Conservation (phyloP, 2,797 vertebrate genomes). For the Sternarchorhynchus goeldii region DNA sequence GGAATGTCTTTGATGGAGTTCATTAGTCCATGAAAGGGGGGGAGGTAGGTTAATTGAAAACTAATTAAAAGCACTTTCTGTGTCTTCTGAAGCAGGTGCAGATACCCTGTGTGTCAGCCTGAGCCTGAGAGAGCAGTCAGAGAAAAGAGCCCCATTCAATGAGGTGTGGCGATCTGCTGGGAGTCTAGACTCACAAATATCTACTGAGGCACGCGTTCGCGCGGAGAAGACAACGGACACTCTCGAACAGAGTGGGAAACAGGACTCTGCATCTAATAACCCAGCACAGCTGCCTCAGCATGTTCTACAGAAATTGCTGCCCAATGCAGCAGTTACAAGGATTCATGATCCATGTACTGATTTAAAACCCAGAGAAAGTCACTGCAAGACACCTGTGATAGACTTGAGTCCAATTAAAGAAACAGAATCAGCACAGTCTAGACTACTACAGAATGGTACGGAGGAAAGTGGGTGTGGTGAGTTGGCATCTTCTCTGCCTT, state of each 20-base stretch:
- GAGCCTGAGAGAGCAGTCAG: slow-evolving; percentile 51
- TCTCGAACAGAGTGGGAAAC: slow-evolving; percentile 34
- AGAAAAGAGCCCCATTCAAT: slow-evolving; percentile 32
- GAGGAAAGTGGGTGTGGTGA: slow-evolving; percentile 11
- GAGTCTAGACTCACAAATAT: slow-evolving; percentile 29
- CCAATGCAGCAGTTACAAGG: slow-evolving; percentile 12
- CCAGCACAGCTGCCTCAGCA: slow-evolving; percentile 37
- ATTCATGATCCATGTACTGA: slow-evolving; percentile 30
- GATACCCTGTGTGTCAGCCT: slow-evolving; percentile 52
- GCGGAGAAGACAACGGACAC: slow-evolving; percentile 24
- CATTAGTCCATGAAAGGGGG: neutral
- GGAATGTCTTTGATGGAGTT: neutral
- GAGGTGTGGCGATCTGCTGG: slow-evolving; percentile 48
- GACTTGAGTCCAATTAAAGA: slow-evolving; percentile 43
- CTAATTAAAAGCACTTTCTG: neutral
- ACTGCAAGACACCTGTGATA: slow-evolving; percentile 21
- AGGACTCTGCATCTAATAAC: slow-evolving; percentile 26
- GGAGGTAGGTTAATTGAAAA: neutral
- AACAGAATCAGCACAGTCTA: slow-evolving; percentile 37
- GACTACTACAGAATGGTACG: slow-evolving; percentile 4
- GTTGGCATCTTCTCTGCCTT: slow-evolving; percentile 36
- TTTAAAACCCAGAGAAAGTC: slow-evolving; percentile 34
- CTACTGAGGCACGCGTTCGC: slow-evolving; percentile 10
- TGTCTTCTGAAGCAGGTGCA: slow-evolving; percentile 42
- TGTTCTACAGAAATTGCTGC: slow-evolving; percentile 42